These are phyloP conservation scores for Halcyon smyrnensis DNA, from an alignment of 2,797 vertebrate species.

Conservation along the genomic window DNA sequence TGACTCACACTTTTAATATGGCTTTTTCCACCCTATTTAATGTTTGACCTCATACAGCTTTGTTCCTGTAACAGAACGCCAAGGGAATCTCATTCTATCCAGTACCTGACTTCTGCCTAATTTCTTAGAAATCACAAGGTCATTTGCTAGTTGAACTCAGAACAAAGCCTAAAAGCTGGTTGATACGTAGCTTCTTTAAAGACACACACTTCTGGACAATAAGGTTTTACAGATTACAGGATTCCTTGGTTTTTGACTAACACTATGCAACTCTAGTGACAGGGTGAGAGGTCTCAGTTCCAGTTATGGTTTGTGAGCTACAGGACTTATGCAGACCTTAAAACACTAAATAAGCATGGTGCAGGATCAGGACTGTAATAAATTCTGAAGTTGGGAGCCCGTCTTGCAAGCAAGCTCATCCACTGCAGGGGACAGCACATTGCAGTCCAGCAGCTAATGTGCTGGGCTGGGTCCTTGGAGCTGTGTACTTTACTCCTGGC, in stretches of 20 bases:
- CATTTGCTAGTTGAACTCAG: neutral
- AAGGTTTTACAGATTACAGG: neutral
- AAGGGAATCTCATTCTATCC: neutral
- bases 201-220: neutral
- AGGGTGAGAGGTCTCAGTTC: neutral
- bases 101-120: neutral
- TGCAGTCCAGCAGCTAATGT: neutral
- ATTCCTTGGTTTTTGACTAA: neutral
- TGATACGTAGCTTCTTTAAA: neutral
- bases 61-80: conserved; percentile 18
- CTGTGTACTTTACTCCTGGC: neutral
- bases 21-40: neutral
- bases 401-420: neutral
- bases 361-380: neutral
- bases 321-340: neutral
- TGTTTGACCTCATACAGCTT: neutral
- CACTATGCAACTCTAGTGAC: neutral
- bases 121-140: neutral
- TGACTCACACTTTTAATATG: neutral
- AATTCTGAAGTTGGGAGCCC: neutral
- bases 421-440: neutral
- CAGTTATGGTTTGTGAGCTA: neutral
- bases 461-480: neutral
- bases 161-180: neutral
- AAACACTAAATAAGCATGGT: neutral